These are phyloP conservation scores for Junonia oenone DNA, from an alignment of 2,888 invertebrate species.

Conservation along the genomic window DNA sequence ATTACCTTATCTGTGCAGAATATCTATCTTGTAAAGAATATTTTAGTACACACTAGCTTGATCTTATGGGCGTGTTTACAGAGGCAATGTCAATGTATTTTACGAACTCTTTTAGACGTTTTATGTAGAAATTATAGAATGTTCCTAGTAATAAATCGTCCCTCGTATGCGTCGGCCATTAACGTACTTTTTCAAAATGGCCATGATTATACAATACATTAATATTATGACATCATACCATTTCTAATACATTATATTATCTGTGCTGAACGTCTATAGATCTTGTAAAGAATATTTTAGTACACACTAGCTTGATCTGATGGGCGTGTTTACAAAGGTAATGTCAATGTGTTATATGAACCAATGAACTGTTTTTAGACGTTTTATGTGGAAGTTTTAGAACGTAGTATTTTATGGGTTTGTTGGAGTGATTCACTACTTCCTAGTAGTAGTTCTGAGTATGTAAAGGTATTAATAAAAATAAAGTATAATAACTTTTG, in stretches of 20 bases:
- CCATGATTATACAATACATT: too few relatives aligned
- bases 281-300: neutral
- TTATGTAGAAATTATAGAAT: neutral
- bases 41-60: neutral
- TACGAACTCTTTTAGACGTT: neutral
- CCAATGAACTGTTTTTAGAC: constrained; percentile 2
- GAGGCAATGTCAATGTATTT: neutral
- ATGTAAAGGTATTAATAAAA: too few relatives aligned
- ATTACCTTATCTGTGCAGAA: neutral
- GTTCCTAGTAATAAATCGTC: too few relatives aligned
- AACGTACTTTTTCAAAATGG: too few relatives aligned
- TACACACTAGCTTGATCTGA: constrained; percentile 4
- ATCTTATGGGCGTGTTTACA: constrained; percentile 2
- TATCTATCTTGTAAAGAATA: too few relatives aligned
- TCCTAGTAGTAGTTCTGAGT: too few relatives aligned
- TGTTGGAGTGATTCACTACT: neutral
- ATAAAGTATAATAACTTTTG: too few relatives aligned
- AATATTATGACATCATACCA: neutral
- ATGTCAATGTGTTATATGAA: neutral
- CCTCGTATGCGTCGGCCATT: too few relatives aligned
- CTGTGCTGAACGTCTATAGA: neutral
- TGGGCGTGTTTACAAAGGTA: neutral
- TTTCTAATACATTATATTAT: neutral
- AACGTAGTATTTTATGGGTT: neutral
- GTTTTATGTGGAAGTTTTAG: neutral